phyloP scores from a whole-genome alignment of 35 echinoderm and acorn worm species.

The Hemicentrotus pulcherrimus region DNA sequence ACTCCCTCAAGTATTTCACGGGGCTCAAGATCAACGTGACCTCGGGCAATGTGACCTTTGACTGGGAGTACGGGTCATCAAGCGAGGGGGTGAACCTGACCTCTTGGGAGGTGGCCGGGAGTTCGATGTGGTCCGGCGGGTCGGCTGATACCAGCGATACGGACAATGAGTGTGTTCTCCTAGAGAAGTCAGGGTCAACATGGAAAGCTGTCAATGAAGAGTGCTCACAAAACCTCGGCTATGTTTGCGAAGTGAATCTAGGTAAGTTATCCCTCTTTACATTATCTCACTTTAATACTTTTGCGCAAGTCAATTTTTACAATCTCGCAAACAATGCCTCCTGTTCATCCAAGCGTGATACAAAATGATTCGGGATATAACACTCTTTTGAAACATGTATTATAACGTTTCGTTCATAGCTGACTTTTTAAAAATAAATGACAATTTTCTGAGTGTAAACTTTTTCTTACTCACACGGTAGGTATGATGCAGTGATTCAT shows the following conservation, averaged over 20 bases:
- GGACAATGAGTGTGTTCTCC: conserved; percentile 30
- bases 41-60: conserved; percentile 44
- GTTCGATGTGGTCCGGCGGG: conserved; percentile 34
- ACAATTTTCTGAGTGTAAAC: too few relatives aligned
- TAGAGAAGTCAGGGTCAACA: conserved; percentile 44
- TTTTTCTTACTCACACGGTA: too few relatives aligned
- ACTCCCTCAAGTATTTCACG: conserved; percentile 43
- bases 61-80: conserved; percentile 62
- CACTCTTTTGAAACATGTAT: too few relatives aligned
- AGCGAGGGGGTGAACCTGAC: conserved; percentile 51
- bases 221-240: conserved; percentile 60
- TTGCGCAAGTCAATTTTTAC: too few relatives aligned
- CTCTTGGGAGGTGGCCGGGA: conserved; percentile 58
- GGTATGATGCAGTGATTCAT: not conserved
- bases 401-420: too few relatives aligned
- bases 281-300: too few relatives aligned
- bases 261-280: conserved; percentile 55
- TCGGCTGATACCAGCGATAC: not conserved
- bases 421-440: too few relatives aligned
- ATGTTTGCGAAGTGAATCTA: conserved; percentile 82
- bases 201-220: conserved; percentile 62
- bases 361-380: too few relatives aligned
- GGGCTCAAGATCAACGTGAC: conserved; percentile 38
- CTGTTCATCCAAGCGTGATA: too few relatives aligned
- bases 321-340: too few relatives aligned